Evolutionary conservation across 2,797 vertebrate genomes (phyloP).

Genomic region (Myotis vivesi): DNA sequence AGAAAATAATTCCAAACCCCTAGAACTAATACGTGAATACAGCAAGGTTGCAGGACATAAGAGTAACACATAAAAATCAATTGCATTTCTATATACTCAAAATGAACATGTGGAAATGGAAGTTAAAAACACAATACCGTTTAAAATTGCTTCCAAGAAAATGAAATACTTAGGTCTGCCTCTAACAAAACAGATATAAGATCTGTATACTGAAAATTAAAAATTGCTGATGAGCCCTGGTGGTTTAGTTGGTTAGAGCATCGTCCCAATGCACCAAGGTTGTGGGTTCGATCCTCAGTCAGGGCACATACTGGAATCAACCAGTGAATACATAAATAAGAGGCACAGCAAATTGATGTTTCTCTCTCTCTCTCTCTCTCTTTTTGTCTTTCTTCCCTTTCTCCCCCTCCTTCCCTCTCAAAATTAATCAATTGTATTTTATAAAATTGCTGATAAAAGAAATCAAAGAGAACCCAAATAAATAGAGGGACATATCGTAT

Average conservation of each 20-base stretch:
- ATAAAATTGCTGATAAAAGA: not conserved
- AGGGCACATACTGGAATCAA: not conserved
- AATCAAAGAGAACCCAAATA: constrained; percentile 12
- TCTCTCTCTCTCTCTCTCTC: too few species aligned
- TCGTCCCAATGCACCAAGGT: not conserved
- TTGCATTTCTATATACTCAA: constrained; percentile 21
- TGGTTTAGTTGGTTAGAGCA: not conserved
- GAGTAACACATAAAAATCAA: constrained; percentile 52
- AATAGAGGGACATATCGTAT: not conserved
- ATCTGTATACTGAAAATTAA: not conserved
- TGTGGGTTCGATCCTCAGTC: not conserved
- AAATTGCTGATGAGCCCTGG: not conserved
- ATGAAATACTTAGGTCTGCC: not conserved
- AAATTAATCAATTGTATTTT: not conserved
- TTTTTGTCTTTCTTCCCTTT: not conserved
- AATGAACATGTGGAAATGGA: constrained; percentile 1
- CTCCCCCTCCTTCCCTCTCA: not conserved
- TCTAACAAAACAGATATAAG: not conserved
- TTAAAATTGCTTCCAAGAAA: constrained; percentile 23
- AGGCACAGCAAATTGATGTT: not conserved
- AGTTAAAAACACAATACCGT: not conserved
- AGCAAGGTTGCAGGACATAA: not conserved
- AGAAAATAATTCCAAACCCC: constrained; percentile 52
- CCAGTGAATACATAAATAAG: not conserved
- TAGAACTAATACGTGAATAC: constrained; percentile 27